Evolutionary conservation across 1,140 invertebrate genomes (phyloP), one percentile per base, ranked within the genome.

Genomic region (Ectropis grisescens): DNA sequence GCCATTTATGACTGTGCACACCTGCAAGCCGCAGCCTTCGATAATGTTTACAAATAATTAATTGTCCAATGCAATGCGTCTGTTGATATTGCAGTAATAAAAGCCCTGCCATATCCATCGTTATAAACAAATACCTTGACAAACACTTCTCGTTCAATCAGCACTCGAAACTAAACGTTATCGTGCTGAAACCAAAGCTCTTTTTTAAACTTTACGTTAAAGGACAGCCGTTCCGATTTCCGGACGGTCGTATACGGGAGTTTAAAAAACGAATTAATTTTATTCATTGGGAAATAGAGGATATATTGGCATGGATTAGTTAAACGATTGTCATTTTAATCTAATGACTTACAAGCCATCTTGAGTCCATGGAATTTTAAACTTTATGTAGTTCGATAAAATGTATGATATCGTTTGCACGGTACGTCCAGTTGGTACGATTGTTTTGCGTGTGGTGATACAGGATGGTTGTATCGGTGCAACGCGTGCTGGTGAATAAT

Each of bases 261-360:
- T 56, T 67, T 70, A 70, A 68, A 76, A 75, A 62, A 60, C 41
- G 53, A 51, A 79, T 74, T 74, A 70, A 76, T 79, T 68, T 71
- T 74, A 79, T 76, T 62, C 59, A 69, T 79, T 62, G 55, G 49
- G 62, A 62, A 76, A 76, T 74, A 74, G 60, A 65, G 69, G 58
- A 74, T 74, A 72, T 75, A 75, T 79, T 74, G 69, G 58, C 65
- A 59, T 74, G 69, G 62, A 76, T 79, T 76, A 71, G 71, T 70
- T 68, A 61, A 66, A 71, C 57, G 62, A 59, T 64, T 54, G 16
- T 19, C 16, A 8, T 19, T 19, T 19, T 19, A 8, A 19, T 19
- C n/a, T n/a, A n/a, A n/a, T n/a, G n/a, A n/a, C n/a, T n/a, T n/a
- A n/a, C n/a, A n/a, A n/a, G n/a, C n/a, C n/a, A n/a, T n/a, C n/a